These are phyloP conservation scores for Drosophila yakuba DNA, from an alignment of 1,140 invertebrate genomes.

Conservation along the genomic window DNA sequence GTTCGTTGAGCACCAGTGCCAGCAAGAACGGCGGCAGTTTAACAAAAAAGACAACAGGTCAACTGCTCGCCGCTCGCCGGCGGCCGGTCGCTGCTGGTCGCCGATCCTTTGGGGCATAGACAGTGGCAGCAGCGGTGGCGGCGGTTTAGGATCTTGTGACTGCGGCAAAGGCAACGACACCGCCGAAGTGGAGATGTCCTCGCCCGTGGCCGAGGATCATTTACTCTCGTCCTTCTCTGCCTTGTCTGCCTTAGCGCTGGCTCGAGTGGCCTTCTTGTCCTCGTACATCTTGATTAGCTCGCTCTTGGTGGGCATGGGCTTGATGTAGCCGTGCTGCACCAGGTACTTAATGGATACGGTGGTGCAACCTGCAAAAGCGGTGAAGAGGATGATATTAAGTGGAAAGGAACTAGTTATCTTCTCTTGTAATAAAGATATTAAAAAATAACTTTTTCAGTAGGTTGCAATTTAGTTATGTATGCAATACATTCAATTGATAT, in stretches of 20 bases:
- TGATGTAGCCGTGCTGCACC: slow-evolving; percentile 88
- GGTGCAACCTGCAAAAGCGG: slow-evolving; percentile 86
- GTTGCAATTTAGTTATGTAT: not conserved
- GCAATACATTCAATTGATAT: not conserved
- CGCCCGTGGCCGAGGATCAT: slow-evolving; percentile 46
- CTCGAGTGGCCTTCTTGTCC: slow-evolving; percentile 85
- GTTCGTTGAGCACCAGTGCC: slow-evolving; percentile 40
- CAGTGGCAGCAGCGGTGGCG: slow-evolving; percentile 1
- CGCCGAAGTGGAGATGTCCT: slow-evolving; percentile 4
- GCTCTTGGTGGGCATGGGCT: slow-evolving; percentile 87
- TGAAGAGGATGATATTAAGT: not conserved
- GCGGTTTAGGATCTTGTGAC: slow-evolving; percentile 4
- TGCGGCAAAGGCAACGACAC: slow-evolving; percentile 24
- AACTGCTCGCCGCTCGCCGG: slow-evolving; percentile 47
- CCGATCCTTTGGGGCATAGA: not conserved
- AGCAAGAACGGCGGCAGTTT: slow-evolving; percentile 37
- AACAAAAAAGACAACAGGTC: slow-evolving; percentile 65
- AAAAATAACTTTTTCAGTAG: no score
- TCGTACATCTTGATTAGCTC: slow-evolving; percentile 86
- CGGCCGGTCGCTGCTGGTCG: slow-evolving; percentile 25
- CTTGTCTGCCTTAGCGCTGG: slow-evolving; percentile 59
- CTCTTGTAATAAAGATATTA: no score
- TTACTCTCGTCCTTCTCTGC: slow-evolving; percentile 62
- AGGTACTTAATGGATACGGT: slow-evolving; percentile 89
- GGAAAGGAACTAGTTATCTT: no score